These are phyloP conservation scores for Hoplodrina ambigua DNA, from an alignment of 2,888 invertebrate genomes.

Conservation along the genomic window DNA sequence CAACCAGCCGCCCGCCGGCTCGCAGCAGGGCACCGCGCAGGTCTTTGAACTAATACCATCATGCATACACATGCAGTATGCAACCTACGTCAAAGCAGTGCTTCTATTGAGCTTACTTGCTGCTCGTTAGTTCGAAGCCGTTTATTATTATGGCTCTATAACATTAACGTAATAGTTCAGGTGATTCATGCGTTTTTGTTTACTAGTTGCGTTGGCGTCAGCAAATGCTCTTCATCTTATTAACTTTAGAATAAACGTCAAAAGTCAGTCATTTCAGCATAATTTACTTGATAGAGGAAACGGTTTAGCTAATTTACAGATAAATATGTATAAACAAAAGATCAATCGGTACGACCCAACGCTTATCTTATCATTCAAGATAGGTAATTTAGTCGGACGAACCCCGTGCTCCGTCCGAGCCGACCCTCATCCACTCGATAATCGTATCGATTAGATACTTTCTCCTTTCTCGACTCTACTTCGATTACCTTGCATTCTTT, in stretches of 20 bases:
- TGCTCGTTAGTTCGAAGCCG: slow-evolving; percentile 54
- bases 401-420: slow-evolving; percentile 71
- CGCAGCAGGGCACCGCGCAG: slow-evolving; percentile 70
- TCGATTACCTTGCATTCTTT: slow-evolving; percentile 66
- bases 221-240: slow-evolving; percentile 27
- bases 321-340: slow-evolving; percentile 64
- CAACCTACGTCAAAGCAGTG: slow-evolving; percentile 26
- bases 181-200: slow-evolving; percentile 52
- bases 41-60: slow-evolving; percentile 74
- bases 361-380: slow-evolving; percentile 75
- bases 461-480: slow-evolving; percentile 69
- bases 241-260: slow-evolving; percentile 25
- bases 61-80: slow-evolving; percentile 39
- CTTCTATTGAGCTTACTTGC: slow-evolving; percentile 56
- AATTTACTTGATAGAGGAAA: slow-evolving; percentile 13
- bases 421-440: slow-evolving; percentile 78
- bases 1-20: slow-evolving; percentile 74
- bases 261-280: slow-evolving; percentile 10
- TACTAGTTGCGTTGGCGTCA: slow-evolving; percentile 49
- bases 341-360: slow-evolving; percentile 64
- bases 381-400: slow-evolving; percentile 74
- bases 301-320: slow-evolving; percentile 33
- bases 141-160: slow-evolving; percentile 56
- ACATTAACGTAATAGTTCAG: slow-evolving; percentile 51
- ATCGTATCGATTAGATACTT: slow-evolving; percentile 82